A percentile compares a stretch with the other conserved stretches of the same genome.
Evolutionary conservation across 2,888 invertebrate species (phyloP).

Genomic region (Meganola albula): DNA sequence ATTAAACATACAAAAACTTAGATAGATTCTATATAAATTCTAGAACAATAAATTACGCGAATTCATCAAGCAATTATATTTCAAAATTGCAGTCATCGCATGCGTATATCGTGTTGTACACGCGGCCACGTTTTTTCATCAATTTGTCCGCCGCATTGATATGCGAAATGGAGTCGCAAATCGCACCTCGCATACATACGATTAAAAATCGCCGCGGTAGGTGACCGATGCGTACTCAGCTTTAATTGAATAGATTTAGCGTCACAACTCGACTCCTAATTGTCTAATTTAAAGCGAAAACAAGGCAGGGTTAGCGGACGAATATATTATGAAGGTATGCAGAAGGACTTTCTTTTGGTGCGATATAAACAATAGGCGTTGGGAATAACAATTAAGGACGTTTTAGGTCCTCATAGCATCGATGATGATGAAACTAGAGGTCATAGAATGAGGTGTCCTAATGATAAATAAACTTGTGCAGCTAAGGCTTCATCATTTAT

Average conservation of each 20-base stretch:
- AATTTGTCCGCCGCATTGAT: conserved; percentile 69
- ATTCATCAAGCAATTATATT: conserved; percentile 32
- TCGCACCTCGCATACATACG: conserved; percentile 75
- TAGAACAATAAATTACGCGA: too few species aligned
- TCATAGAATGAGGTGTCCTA: conserved; percentile 31
- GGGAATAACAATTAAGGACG: conserved; percentile 60
- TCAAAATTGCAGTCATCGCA: conserved; percentile 42
- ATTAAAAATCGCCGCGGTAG: conserved; percentile 75
- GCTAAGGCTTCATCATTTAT: too few species aligned
- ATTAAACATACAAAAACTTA: too few species aligned
- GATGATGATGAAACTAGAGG: conserved; percentile 34
- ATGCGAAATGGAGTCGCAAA: conserved; percentile 66
- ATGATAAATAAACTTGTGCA: too few species aligned
- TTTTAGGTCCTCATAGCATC: conserved; percentile 38
- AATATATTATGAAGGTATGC: conserved; percentile 69
- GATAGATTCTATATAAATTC: too few species aligned
- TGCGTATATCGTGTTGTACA: conserved; percentile 45
- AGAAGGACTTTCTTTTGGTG: conserved; percentile 73
- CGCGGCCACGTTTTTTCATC: conserved; percentile 52
- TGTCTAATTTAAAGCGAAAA: conserved; percentile 76
- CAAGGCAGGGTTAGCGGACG: conserved; percentile 58
- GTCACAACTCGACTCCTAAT: conserved; percentile 67
- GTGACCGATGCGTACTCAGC: conserved; percentile 64
- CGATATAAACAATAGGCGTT: conserved; percentile 53
- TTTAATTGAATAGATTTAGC: conserved; percentile 74